Conservation (phyloP, 1,140 invertebrate genomes). For the Lepidostoma basale region DNA sequence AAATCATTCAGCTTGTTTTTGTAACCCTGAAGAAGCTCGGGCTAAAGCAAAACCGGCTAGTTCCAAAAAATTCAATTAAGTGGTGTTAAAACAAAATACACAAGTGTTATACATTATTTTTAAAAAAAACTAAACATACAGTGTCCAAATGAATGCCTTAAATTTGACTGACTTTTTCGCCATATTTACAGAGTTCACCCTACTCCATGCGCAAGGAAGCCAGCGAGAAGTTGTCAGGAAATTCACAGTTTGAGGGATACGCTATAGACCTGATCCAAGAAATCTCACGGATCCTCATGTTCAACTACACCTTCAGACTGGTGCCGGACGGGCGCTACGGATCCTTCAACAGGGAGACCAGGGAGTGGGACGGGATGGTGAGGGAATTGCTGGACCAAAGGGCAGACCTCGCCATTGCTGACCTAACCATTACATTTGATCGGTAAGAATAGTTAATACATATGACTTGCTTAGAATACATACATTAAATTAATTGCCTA, state of each 20-base stretch:
- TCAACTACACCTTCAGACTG: constrained; percentile 86
- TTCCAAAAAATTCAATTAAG: no score
- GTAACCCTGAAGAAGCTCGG: no score
- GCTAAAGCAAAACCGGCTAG: no score
- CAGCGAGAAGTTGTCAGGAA: constrained; percentile 78
- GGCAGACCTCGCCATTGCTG: constrained; percentile 90
- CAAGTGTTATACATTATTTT: no score
- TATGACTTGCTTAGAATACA: background rate
- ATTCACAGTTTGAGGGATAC: constrained; percentile 89
- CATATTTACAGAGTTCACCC: constrained; percentile 77
- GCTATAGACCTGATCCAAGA: constrained; percentile 86
- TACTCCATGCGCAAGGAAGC: constrained; percentile 91
- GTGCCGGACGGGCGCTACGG: constrained; percentile 85
- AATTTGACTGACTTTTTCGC: no score
- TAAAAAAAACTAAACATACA: no score
- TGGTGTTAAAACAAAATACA: no score
- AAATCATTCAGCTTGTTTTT: no score
- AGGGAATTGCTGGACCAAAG: constrained; percentile 87
- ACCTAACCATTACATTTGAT: constrained; percentile 93
- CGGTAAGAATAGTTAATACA: constrained; percentile 50
- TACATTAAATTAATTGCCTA: no score
- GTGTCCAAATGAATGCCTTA: no score
- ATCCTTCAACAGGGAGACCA: constrained; percentile 74
- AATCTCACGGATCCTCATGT: constrained; percentile 85
- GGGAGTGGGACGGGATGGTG: constrained; percentile 95